These are phyloP conservation scores for Seriola dumerili DNA, from an alignment of 2,113 vertebrate species.

Conservation along the genomic window DNA sequence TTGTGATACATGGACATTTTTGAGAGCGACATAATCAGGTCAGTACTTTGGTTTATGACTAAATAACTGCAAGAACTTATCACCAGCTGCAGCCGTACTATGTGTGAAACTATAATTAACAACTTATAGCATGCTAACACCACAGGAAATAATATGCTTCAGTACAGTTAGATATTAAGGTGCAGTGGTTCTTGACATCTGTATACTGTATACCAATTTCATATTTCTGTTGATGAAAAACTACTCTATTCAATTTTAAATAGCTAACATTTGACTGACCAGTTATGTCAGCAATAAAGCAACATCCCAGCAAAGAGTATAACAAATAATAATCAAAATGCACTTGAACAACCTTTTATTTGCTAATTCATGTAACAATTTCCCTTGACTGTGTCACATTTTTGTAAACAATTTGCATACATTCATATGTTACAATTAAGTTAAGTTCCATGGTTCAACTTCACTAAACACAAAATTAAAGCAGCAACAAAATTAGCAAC, in stretches of 20 bases:
- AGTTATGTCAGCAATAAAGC: neutral
- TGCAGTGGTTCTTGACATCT: too few species aligned
- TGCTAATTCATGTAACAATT: neutral
- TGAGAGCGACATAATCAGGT: too few species aligned
- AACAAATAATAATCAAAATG: neutral
- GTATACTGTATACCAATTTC: too few species aligned
- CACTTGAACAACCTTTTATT: constrained; percentile 2
- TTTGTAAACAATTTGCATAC: neutral
- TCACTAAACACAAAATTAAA: neutral
- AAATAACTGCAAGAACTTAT: too few species aligned
- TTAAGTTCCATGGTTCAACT: neutral
- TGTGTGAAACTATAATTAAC: too few species aligned
- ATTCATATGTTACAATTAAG: neutral
- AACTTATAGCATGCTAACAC: too few species aligned
- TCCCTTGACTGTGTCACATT: neutral
- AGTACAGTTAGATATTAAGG: too few species aligned
- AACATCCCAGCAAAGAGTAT: neutral
- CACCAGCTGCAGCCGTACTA: too few species aligned
- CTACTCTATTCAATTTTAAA: neutral
- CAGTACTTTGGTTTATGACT: too few species aligned
- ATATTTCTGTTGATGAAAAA: neutral
- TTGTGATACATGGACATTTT: too few species aligned
- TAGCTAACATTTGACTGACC: too few species aligned
- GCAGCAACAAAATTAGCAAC: neutral
- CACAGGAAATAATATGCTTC: too few species aligned